A percentile compares a stretch with the other conserved stretches of the same genome.
Conservation (phyloP, 2,888 invertebrate species). For the Pseudococcus viburni region DNA sequence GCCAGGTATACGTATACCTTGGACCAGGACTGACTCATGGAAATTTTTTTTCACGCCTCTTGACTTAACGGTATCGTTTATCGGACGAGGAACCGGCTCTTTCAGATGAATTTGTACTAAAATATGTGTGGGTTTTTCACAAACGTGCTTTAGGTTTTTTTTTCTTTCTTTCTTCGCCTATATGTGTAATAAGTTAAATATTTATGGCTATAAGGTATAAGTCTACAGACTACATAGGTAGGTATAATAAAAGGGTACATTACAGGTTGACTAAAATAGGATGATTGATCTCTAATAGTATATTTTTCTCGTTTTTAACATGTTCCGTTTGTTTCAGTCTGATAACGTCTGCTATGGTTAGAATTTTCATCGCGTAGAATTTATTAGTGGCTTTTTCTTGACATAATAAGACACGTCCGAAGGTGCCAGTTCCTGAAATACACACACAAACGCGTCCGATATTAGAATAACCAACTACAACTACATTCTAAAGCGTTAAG, state of each 20-base stretch:
- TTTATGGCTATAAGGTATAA: not conserved
- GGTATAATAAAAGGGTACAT: conserved; percentile 72
- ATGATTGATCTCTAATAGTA: conserved; percentile 90
- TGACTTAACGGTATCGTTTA: conserved; percentile 19
- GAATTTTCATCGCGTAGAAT: conserved; percentile 94
- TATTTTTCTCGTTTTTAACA: conserved; percentile 96
- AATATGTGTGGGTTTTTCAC: conserved; percentile 32
- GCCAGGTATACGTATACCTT: not conserved
- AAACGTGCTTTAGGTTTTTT: not conserved
- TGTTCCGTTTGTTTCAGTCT: conserved; percentile 96
- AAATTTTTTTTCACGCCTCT: conserved; percentile 26
- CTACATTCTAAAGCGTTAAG: not conserved
- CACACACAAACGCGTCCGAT: not conserved
- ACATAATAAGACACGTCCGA: conserved; percentile 93
- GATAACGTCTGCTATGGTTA: conserved; percentile 94
- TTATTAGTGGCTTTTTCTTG: conserved; percentile 85
- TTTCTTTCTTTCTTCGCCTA: not conserved
- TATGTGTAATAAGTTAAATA: not conserved
- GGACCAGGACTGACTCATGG: conserved; percentile 10
- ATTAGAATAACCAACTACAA: not conserved
- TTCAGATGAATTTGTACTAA: not conserved
- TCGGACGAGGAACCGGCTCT: not conserved
- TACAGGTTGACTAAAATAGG: conserved; percentile 97
- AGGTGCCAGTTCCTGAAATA: conserved; percentile 90
- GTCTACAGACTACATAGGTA: not conserved